These are phyloP conservation scores for Tanytarsus gracilentus DNA, from an alignment of 2,888 invertebrate genomes.

Conservation along the genomic window DNA sequence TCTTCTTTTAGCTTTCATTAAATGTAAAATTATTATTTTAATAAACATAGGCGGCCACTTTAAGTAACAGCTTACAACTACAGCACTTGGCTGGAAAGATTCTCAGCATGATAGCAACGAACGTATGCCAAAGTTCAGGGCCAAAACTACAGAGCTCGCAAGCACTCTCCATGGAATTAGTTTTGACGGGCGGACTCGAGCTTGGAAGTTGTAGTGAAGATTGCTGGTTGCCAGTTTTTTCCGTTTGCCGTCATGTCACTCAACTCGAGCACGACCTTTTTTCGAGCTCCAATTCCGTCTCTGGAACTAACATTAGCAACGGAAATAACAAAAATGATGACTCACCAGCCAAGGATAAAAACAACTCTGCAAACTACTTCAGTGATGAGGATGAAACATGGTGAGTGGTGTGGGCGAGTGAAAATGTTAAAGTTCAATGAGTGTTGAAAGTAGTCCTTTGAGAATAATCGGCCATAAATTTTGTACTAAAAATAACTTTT, in stretches of 20 bases:
- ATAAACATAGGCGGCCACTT: slow-evolving; percentile 73
- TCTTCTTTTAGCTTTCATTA: neutral
- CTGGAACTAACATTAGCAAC: slow-evolving; percentile 35
- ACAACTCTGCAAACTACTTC: slow-evolving; percentile 52
- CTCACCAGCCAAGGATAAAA: slow-evolving; percentile 49
- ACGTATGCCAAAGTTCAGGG: slow-evolving; percentile 75
- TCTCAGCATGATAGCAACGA: slow-evolving; percentile 73
- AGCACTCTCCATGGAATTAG: slow-evolving; percentile 83
- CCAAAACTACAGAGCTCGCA: slow-evolving; percentile 78
- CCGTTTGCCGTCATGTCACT: slow-evolving; percentile 86
- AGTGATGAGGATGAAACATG: slow-evolving; percentile 70
- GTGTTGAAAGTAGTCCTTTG: slow-evolving; percentile 30
- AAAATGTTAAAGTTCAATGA: neutral
- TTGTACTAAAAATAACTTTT: neutral
- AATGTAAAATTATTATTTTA: slow-evolving; percentile 31
- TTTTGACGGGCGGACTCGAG: slow-evolving; percentile 78
- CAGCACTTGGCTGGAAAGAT: slow-evolving; percentile 88
- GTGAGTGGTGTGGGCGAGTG: slow-evolving; percentile 42
- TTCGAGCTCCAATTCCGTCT: slow-evolving; percentile 55
- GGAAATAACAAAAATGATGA: slow-evolving; percentile 40
- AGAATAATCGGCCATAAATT: slow-evolving; percentile 9
- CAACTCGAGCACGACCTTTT: slow-evolving; percentile 85
- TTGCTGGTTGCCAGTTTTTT: slow-evolving; percentile 94
- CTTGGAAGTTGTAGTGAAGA: slow-evolving; percentile 85
- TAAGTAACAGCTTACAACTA: slow-evolving; percentile 79